Evolutionary conservation across 1,140 invertebrate species (phyloP).

Genomic region (Trichonephila inaurata): DNA sequence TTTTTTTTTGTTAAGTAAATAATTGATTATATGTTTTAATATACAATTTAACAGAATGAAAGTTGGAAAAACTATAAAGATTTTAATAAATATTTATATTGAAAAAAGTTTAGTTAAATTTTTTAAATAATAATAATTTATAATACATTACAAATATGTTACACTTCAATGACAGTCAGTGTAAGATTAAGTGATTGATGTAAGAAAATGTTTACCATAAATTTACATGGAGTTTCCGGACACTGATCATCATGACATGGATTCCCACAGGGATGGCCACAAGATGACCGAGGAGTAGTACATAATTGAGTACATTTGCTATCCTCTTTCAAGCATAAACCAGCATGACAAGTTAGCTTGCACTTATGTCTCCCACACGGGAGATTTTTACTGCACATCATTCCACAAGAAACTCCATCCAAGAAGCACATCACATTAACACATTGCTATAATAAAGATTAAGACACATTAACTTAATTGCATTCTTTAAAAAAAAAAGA

Average conservation of each 20-base stretch:
- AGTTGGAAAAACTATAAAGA: too few species aligned
- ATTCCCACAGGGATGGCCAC: constrained; percentile 90
- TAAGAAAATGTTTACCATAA: constrained; percentile 35
- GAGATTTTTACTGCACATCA: constrained; percentile 89
- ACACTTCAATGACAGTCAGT: neutral
- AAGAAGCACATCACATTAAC: constrained; percentile 94
- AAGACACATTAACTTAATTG: too few species aligned
- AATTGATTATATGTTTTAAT: too few species aligned
- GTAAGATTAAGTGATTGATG: neutral
- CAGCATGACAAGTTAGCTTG: constrained; percentile 87
- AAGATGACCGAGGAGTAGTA: constrained; percentile 84
- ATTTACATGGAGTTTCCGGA: constrained; percentile 81
- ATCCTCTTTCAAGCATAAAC: constrained; percentile 84
- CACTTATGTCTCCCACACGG: constrained; percentile 91
- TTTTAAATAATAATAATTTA: too few species aligned
- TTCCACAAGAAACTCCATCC: constrained; percentile 93
- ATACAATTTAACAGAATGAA: too few species aligned
- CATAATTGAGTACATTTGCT: constrained; percentile 91
- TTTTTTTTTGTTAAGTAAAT: too few species aligned
- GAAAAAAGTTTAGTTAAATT: too few species aligned
- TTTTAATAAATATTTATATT: too few species aligned
- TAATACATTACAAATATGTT: too few species aligned
- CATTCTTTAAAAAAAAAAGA: too few species aligned
- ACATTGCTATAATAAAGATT: constrained; percentile 83
- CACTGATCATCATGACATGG: constrained; percentile 89